Conservation (phyloP, 2,888 invertebrate species). For the Parasteatoda lunata region DNA sequence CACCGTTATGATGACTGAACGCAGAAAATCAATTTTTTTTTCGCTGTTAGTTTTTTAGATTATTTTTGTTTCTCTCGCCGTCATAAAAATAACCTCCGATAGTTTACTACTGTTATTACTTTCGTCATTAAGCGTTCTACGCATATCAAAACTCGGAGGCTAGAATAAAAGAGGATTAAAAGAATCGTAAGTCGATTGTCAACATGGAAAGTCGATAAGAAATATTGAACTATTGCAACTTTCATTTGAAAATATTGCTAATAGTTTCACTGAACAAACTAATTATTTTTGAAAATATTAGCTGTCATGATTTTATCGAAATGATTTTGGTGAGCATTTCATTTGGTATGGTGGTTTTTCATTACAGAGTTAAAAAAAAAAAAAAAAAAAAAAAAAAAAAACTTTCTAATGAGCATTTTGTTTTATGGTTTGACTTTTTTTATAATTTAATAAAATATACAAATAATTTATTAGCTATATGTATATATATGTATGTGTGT, state of each 20-base stretch:
- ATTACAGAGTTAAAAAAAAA: no score
- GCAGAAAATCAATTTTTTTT: slow-evolving; percentile 27
- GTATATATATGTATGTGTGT: no score
- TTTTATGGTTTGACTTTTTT: no score
- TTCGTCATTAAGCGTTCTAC: slow-evolving; percentile 35
- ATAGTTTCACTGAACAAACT: no score
- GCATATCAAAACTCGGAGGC: slow-evolving; percentile 10
- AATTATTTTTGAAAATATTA: no score
- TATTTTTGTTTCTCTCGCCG: neutral
- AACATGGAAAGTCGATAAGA: slow-evolving; percentile 17
- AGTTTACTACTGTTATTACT: slow-evolving; percentile 25
- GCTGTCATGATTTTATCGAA: no score
- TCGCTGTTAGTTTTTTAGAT: slow-evolving; percentile 18
- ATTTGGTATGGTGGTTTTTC: no score
- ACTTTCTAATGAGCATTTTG: no score
- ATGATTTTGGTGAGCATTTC: no score
- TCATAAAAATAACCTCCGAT: slow-evolving; percentile 29
- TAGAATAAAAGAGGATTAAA: neutral
- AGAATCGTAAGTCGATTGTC: slow-evolving; percentile 4
- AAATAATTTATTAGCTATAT: no score
- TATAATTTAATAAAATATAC: no score
- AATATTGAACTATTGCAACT: neutral
- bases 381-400: no score
- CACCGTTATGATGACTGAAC: neutral
- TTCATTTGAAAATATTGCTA: neutral